Percentiles rank a stretch among this genome's conserved stretches.
Conservation (phyloP, 2,888 invertebrate genomes). For the Lutraria lutraria region DNA sequence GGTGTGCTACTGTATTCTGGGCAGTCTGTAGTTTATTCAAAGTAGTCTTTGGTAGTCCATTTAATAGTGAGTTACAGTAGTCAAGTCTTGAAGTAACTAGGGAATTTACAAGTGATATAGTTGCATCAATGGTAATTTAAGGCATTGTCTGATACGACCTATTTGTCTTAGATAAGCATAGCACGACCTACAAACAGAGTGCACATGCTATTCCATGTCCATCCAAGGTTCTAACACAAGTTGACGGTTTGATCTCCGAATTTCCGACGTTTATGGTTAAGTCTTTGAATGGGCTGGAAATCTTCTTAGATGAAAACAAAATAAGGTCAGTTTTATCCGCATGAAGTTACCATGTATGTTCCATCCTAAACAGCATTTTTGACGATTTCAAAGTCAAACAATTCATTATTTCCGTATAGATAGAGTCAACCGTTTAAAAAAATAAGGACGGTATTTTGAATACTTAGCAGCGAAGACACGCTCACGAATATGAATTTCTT, state of each 20-base stretch:
- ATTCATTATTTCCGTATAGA: too few species aligned
- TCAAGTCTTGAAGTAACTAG: conserved; percentile 32
- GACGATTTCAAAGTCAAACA: too few species aligned
- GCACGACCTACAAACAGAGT: conserved; percentile 21
- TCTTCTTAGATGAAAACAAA: conserved; percentile 38
- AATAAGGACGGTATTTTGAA: too few species aligned
- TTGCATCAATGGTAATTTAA: neutral
- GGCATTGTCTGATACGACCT: neutral
- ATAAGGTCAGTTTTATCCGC: conserved; percentile 31
- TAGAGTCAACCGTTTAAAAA: too few species aligned
- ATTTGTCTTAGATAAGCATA: too few species aligned
- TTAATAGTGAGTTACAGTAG: conserved; percentile 41
- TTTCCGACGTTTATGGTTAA: conserved; percentile 24
- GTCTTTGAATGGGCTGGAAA: conserved; percentile 6
- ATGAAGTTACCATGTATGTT: conserved; percentile 43
- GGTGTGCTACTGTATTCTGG: conserved; percentile 52
- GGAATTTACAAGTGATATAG: conserved; percentile 23
- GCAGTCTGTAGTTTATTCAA: conserved; percentile 32
- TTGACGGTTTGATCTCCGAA: conserved; percentile 29
- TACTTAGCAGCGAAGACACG: too few species aligned
- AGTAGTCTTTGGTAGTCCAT: neutral
- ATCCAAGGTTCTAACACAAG: conserved; percentile 50
- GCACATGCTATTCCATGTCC: conserved; percentile 31
- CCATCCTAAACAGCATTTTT: too few species aligned
- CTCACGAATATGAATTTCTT: too few species aligned